Base-by-base conservation (phyloP, 2,113 vertebrate species). In the Cryptomyrus ogoouensis region DNA sequence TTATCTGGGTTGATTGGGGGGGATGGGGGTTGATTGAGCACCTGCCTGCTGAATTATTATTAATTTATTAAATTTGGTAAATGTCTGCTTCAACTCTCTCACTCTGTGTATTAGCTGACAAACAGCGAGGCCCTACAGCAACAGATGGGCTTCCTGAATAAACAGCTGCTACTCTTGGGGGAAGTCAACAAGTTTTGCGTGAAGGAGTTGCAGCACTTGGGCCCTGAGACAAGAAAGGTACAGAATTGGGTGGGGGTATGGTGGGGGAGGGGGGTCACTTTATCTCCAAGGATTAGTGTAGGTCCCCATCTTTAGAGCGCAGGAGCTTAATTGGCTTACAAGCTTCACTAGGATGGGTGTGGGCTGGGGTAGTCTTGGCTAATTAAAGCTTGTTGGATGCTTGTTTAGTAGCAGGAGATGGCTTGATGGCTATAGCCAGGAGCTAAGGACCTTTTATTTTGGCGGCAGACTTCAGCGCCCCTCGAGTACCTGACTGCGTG, bases 141-240 rank as follows among this genome's bases (percentile, higher is more conserved):
- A 93, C 97, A 99, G 95, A 97, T 98, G 95, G 97, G 97, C 93
- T 96, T 99, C 92, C 90, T 99, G 93, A 98, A 98, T 95, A 97
- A 97, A 92, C 98, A 99, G 49, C 96, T 99, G 52, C 90, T 99
- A 90, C 96, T 99, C 70, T 96, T 99, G 2, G 96, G 97, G 12
- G 97, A 99, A 93, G 96, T 98, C 90, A 99, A 99, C 70, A 95
- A 97, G 93, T 91, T 97, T 35, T 97, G 96, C 91, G 91, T 96
- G 94, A 94, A 97, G 83, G 96, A 96, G 91, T 93, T 95, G 89
- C 95, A 94, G 91, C 95, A 95, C 88, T 96, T 97, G 90, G 96
- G 97, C 52, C 95, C 96, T 0, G 95, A 97, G 90, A 95, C 95
- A 49, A 95, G 94, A n/a, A 96, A 97, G 97, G 97, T 97, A 94